phyloP scores from a whole-genome alignment of 2,797 vertebrate genomes.

The Danio kyathit region DNA sequence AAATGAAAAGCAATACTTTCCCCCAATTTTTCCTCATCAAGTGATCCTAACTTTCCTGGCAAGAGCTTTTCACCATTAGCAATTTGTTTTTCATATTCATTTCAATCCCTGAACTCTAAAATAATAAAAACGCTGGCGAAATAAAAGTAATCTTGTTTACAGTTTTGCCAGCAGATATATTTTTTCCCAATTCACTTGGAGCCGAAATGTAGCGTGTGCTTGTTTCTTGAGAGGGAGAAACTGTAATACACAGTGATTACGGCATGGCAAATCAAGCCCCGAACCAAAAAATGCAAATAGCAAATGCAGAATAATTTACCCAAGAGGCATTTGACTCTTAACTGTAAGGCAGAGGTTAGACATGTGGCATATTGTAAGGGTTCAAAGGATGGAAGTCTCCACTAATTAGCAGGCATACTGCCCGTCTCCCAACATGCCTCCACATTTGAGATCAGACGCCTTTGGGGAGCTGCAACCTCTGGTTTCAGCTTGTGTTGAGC shows the following conservation, averaged over 20 bases:
- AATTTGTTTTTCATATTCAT: slow-evolving; percentile 66
- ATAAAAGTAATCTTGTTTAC: slow-evolving; percentile 25
- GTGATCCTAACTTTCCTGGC: slow-evolving; percentile 44
- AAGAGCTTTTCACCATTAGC: slow-evolving; percentile 53
- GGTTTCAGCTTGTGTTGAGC: slow-evolving; percentile 44
- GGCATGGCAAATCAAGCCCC: slow-evolving; percentile 28
- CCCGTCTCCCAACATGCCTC: slow-evolving; percentile 53
- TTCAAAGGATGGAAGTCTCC: slow-evolving; percentile 53
- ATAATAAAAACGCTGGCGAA: slow-evolving; percentile 16
- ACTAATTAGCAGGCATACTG: slow-evolving; percentile 60
- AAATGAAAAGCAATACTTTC: not conserved
- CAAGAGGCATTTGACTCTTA: slow-evolving; percentile 53
- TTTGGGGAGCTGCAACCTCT: slow-evolving; percentile 45
- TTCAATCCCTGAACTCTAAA: slow-evolving; percentile 34
- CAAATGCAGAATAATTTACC: slow-evolving; percentile 55
- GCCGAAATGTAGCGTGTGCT: not conserved
- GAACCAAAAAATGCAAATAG: slow-evolving; percentile 55
- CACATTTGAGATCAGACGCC: slow-evolving; percentile 57
- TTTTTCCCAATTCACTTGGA: slow-evolving; percentile 6
- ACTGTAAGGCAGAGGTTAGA: slow-evolving; percentile 60
- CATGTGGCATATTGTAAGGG: slow-evolving; percentile 58
- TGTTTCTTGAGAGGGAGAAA: slow-evolving; percentile 33
- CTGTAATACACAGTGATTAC: slow-evolving; percentile 27
- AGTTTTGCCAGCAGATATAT: slow-evolving; percentile 34
- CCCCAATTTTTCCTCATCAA: slow-evolving; percentile 2